Evolutionary conservation across 2,113 vertebrate species (phyloP), one percentile per base, ranked within the genome.

Genomic region (Paedocypris sp.): DNA sequence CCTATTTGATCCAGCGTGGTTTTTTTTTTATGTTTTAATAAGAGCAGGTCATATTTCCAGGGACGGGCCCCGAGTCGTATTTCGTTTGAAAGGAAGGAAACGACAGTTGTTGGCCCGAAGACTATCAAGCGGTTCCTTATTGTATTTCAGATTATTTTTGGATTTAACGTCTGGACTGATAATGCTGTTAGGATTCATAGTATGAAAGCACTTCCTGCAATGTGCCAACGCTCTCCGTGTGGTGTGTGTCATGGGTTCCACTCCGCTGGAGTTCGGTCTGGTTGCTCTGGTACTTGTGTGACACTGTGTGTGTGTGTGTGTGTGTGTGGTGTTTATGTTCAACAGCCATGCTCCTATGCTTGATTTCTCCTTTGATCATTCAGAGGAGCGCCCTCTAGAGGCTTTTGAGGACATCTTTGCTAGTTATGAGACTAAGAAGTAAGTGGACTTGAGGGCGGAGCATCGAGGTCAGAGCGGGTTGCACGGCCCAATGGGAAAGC

Each of bases 321-420:
- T 60, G 67, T 83, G 74, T 83, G 69, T 85, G 77, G 74, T 79
- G 79, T 79, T 76, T 86, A 74, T 81, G 59, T 68, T 90, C 88
- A 82, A 83, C 92, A 97, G 93, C 89, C 76, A 80, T 79, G 78
- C 78, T 5, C 91, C 94, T 89, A 67, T 93, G 87, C 92, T 97
- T 86, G 92, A 96, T 91, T 97, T 95, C 89, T 94, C 88, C 86
- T 92, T 94, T 94, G 94, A 97, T 88, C 87, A 86, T 80, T 91
- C 91, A 88, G 90, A 93, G 84, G 94, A 97, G 82, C 90, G 87
- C 85, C 83, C 88, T 88, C 85, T 93, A 88, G 92, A 89, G 88
- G 86, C 87, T 84, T 94, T 97, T 76, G 93, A 97, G 84, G 93
- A 96, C 91, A 90, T 96, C 91, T 88, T 96, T 92, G 86, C 90